Base-by-base conservation (phyloP, 2,888 invertebrate genomes). In the Luffia ferchaultella region DNA sequence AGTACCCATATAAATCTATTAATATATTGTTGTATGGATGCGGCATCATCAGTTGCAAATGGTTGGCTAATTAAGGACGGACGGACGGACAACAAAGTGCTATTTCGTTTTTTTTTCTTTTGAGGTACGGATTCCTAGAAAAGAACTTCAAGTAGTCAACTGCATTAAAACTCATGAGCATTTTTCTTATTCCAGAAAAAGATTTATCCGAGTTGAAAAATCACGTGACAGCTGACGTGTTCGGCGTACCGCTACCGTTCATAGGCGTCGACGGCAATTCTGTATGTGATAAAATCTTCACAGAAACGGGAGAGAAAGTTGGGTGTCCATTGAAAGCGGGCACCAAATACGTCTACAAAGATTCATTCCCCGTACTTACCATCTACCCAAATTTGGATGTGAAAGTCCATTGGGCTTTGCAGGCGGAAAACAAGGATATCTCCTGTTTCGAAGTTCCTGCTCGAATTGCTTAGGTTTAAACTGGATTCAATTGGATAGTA, bases 191-290 rank as follows among this genome's bases (percentile, higher is more conserved):
- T 80, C 44, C 77, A 88, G 86, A 85, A 0, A 66, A 69, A 15
- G 88, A 91, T 55, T 62, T 88, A n/a, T 50, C 64, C 0, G 69
- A 67, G 0, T 49, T 93, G 45, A 85, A 49, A 45, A 91, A 90
- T 53, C 66, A 73, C 7, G 93, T 93, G 3, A 70, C 68, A 54
- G 94, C 90, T 0, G 72, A 82, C 0, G 79, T 93, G 16, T 64
- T 87, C 1, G 88, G 88, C 0, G 63, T 92, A 0, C 78, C 86
- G 0, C 62, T 94, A 48, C 93, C 94, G 0, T 93, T 93, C 65
- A 63, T 92, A 9, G 93, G 94, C 7, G 91, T 93, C 15, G 90
- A 93, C 64, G 90, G 90, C 12, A 78, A 74, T 18, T 84, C 87
- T 48, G 88, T 92, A 20, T 93, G 93, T 61, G 76, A 83, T 18